Evolutionary conservation across 2,113 vertebrate species (phyloP).

Genomic region (Numenius arquata): DNA sequence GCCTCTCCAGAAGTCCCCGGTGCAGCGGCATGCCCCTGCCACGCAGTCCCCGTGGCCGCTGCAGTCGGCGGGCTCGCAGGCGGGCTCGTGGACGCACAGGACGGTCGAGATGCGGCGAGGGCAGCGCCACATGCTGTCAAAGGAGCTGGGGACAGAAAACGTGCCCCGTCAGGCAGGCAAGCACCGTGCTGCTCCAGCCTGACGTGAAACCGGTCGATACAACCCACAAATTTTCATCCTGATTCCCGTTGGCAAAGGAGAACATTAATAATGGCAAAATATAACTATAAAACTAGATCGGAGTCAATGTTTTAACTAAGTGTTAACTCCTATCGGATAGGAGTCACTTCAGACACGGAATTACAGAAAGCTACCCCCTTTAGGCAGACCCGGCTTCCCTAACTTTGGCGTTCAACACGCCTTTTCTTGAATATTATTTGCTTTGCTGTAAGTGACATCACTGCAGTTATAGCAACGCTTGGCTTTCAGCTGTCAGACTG

Average conservation of each 20-base stretch:
- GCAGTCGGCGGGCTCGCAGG: conserved; percentile 81
- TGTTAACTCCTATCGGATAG: background rate
- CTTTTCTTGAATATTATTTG: background rate
- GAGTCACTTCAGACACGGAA: background rate
- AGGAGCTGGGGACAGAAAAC: conserved; percentile 30
- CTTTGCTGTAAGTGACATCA: background rate
- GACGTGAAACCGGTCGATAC: accelerated
- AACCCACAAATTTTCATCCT: background rate
- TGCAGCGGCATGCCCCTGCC: conserved; percentile 79
- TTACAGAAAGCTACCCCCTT: background rate
- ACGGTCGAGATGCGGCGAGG: conserved; percentile 84
- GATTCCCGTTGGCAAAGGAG: accelerated
- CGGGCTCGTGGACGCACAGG: conserved; percentile 83
- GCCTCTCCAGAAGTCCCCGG: conserved; percentile 71
- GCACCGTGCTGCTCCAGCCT: background rate
- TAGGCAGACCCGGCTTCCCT: background rate
- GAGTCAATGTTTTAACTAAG: background rate
- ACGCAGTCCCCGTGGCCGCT: conserved; percentile 79
- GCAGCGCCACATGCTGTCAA: conserved; percentile 85
- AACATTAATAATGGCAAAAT: background rate
- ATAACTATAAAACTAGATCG: accelerated
- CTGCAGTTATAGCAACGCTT: background rate
- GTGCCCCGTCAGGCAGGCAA: background rate
- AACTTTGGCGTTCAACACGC: too few relatives aligned
- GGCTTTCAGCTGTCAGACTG: background rate